phyloP scores from a whole-genome alignment of 1,140 invertebrate species.

The Drosophila arawakana region DNA sequence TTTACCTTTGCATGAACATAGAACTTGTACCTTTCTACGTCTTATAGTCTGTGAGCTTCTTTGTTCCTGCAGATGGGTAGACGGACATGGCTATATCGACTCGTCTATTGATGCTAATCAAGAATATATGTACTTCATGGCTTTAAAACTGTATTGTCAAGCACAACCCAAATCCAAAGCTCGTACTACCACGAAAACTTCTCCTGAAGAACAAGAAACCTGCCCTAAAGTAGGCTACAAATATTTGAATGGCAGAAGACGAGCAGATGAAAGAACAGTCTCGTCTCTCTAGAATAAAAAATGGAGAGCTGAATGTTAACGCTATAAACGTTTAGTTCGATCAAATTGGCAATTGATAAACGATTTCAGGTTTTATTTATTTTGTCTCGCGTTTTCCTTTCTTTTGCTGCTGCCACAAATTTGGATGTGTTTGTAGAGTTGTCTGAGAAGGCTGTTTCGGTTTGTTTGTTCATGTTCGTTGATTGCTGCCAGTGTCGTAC shows the following conservation, averaged over 20 bases:
- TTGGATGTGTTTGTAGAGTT: slow-evolving; percentile 70
- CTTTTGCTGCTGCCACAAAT: slow-evolving; percentile 60
- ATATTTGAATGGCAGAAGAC: neutral
- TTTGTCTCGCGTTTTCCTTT: neutral
- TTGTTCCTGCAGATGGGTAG: too few species aligned
- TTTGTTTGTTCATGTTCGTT: slow-evolving; percentile 19
- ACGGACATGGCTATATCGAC: too few species aligned
- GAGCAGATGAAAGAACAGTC: neutral
- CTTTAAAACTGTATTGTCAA: too few species aligned
- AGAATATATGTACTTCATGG: too few species aligned
- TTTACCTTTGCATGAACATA: too few species aligned
- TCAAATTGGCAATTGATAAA: slow-evolving; percentile 72
- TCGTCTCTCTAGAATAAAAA: neutral
- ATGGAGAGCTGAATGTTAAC: slow-evolving; percentile 23
- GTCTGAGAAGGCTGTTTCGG: slow-evolving; percentile 49
- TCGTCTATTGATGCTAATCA: too few species aligned
- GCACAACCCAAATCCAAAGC: too few species aligned
- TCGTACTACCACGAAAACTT: too few species aligned
- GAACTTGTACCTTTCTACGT: too few species aligned
- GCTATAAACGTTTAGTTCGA: slow-evolving; percentile 67
- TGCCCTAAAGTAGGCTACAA: slow-evolving; percentile 33
- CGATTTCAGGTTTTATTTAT: slow-evolving; percentile 52
- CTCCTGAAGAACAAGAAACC: neutral
- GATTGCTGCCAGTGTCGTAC: slow-evolving; percentile 39
- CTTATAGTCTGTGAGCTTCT: too few species aligned